A percentile compares a stretch with the other conserved stretches of the same genome.
Conservation (phyloP, 2,797 vertebrate genomes). For the Coregonus suidteri region DNA sequence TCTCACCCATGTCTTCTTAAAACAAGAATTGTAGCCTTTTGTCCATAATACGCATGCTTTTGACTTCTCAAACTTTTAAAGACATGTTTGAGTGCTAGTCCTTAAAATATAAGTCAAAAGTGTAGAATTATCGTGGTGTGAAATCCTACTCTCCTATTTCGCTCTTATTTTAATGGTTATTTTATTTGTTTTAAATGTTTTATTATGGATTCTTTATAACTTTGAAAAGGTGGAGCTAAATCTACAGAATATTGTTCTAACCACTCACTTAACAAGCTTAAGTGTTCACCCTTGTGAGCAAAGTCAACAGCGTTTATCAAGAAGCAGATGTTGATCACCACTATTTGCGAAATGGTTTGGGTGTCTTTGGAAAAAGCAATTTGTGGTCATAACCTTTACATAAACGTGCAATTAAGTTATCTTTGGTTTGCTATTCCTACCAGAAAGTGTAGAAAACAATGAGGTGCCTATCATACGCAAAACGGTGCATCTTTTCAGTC, state of each 20-base stretch:
- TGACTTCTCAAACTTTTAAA: constrained; percentile 18
- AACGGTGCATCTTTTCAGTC: neutral
- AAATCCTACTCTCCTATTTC: constrained; percentile 41
- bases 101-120: constrained; percentile 51
- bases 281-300: neutral
- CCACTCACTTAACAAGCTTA: neutral
- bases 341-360: neutral
- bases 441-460: neutral
- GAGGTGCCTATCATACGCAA: neutral
- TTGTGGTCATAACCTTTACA: neutral
- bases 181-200: neutral
- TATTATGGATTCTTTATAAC: neutral
- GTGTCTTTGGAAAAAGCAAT: neutral
- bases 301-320: neutral
- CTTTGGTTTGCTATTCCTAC: neutral
- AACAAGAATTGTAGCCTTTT: constrained; percentile 45
- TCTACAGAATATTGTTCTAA: neutral
- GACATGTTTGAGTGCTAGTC: constrained; percentile 54
- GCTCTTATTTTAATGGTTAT: constrained; percentile 8
- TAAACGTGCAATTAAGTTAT: constrained; percentile 5
- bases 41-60: constrained; percentile 46
- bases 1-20: constrained; percentile 46
- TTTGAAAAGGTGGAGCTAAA: neutral
- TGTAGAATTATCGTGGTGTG: constrained; percentile 53
- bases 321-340: neutral